These are phyloP conservation scores for Sebastes diploproa DNA, from an alignment of 2,797 vertebrate species.

Conservation along the genomic window DNA sequence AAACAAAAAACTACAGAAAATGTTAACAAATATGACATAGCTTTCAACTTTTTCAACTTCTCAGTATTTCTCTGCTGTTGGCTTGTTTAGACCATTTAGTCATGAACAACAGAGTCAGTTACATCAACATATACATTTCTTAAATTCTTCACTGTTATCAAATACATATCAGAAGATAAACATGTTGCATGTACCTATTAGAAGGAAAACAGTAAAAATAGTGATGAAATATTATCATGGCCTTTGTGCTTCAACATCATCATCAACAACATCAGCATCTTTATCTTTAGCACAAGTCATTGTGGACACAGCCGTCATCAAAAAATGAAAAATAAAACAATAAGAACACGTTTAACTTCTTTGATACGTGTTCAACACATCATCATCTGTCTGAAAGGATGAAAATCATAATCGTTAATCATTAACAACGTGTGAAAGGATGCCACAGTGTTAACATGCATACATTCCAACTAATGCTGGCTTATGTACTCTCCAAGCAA, in stretches of 20 bases:
- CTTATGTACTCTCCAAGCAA: not conserved
- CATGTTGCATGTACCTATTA: not conserved
- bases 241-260: not conserved
- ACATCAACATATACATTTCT: not conserved
- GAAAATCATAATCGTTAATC: not conserved
- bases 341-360: not conserved
- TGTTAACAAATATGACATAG: not conserved
- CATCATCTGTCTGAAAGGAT: not conserved
- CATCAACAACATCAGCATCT: not conserved
- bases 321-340: not conserved
- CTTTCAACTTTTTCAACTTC: not conserved
- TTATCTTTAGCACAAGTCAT: not conserved
- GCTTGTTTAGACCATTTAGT: not conserved
- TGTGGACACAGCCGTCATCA: not conserved
- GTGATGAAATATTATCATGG: not conserved
- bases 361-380: not conserved
- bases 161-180: not conserved
- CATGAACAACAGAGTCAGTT: not conserved
- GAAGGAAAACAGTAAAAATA: not conserved
- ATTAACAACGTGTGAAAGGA: not conserved
- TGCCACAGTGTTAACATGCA: not conserved
- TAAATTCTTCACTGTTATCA: not conserved
- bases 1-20: not conserved
- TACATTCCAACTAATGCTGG: not conserved
- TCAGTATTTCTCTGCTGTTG: not conserved